Evolutionary conservation across 2,888 invertebrate species (phyloP).

Genomic region (Acanthosoma haemorrhoidale): DNA sequence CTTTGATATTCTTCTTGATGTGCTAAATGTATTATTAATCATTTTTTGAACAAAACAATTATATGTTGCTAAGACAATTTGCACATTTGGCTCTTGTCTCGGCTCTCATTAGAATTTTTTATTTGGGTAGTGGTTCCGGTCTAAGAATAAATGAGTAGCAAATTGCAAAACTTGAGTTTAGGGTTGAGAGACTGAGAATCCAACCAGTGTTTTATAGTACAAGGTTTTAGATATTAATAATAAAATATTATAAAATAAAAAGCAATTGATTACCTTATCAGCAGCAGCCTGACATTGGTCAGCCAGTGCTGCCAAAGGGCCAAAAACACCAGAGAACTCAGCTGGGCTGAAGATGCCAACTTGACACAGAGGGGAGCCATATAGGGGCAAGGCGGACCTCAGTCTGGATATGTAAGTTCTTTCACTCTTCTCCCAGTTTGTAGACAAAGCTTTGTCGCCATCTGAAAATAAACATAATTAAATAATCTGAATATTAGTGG

Average conservation of each 20-base stretch:
- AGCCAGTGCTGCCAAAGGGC: conserved; percentile 52
- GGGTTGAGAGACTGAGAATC: too few species aligned
- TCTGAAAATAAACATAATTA: neutral
- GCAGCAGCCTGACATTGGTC: conserved; percentile 49
- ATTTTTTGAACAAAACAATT: too few species aligned
- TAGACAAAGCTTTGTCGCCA: conserved; percentile 44
- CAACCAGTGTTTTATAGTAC: neutral
- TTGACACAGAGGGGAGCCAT: conserved; percentile 55
- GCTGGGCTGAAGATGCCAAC: conserved; percentile 48
- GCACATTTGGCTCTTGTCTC: too few species aligned
- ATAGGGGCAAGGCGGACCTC: conserved; percentile 59
- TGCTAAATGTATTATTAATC: too few species aligned
- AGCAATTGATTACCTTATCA: conserved; percentile 41
- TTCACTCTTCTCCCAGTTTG: conserved; percentile 48
- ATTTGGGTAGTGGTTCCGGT: too few species aligned
- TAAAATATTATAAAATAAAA: neutral
- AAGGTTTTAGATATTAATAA: neutral
- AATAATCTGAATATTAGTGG: too few species aligned
- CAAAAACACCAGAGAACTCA: conserved; percentile 54
- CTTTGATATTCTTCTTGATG: too few species aligned
- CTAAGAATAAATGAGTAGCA: too few species aligned
- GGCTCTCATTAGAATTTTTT: too few species aligned
- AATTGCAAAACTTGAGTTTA: too few species aligned
- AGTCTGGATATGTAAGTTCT: conserved; percentile 50
- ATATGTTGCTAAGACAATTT: too few species aligned